Evolutionary conservation across 2,888 invertebrate genomes (phyloP), one percentile per base, ranked within the genome.

Genomic region (Polydrusus tereticollis): DNA sequence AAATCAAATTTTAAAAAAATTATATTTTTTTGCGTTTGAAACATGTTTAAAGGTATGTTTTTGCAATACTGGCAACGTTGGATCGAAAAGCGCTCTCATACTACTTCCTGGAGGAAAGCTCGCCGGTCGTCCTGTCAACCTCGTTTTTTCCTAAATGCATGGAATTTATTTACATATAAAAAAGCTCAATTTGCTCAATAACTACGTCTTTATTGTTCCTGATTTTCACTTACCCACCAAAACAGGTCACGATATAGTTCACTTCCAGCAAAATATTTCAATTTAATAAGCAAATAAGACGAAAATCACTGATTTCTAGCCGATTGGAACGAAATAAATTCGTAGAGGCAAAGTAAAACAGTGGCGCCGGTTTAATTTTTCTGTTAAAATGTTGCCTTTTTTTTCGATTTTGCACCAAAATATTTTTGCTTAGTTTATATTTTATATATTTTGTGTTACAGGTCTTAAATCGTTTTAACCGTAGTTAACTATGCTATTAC

Each of bases 301-400:
- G 41, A 23, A 26, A 47, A 60, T n/a, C n/a, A 62, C 45, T 43
- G 45, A 2, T 2, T 64, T 55, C 55, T 64, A 23, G 23, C 26
- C 33, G 64, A 55, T 47, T 62, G 26, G 41, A 64, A 55, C 41
- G 23, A 52, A 62, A 64, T 64, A 41, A 52, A 50, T 38, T 52
- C 55, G 52, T 64, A 14, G 8, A 38, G 52, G 20, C 23, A 33
- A 41, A 23, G 21, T 21, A 12, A 52, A 3, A 14, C 64, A 55
- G 64, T 36, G 64, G 55, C 64, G 64, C 64, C 64, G 47, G 55
- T 41, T 64, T n/a, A n/a, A n/a, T n/a, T n/a, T n/a, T 64, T 52
- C 29, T 47, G 33, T 45, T n/a, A 45, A 63, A 63, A 29, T 29
- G 18, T 55, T 55, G 52, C 52, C 29, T 14, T 8, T 18, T 29